Evolutionary conservation across 2,888 invertebrate genomes (phyloP).

Genomic region (Apamea anceps): DNA sequence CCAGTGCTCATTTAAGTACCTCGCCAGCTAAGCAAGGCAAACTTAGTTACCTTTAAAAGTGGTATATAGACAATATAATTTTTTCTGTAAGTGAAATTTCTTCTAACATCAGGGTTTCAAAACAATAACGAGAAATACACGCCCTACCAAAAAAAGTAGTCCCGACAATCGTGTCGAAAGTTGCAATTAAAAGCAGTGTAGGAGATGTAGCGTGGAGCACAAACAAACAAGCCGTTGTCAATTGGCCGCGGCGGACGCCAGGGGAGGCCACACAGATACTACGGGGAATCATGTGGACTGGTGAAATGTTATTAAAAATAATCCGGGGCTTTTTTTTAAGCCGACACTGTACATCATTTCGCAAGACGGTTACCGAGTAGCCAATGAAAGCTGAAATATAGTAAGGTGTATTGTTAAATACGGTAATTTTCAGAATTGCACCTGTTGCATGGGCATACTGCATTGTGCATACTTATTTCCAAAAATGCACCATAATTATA

Average conservation of each 20-base stretch:
- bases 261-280: slow-evolving; percentile 79
- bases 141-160: slow-evolving; percentile 37
- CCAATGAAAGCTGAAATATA: not conserved
- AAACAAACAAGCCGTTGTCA: slow-evolving; percentile 78
- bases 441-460: not conserved
- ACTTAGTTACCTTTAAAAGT: not conserved
- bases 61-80: not conserved
- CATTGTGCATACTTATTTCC: not conserved
- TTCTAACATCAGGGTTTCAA: not conserved
- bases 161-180: slow-evolving; percentile 74
- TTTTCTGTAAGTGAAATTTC: not conserved
- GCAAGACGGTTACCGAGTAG: not conserved
- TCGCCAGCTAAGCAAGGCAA: not conserved
- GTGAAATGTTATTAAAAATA: slow-evolving; percentile 52
- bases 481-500: not conserved
- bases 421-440: not conserved
- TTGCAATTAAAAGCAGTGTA: slow-evolving; percentile 80
- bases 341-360: slow-evolving; percentile 22
- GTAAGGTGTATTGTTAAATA: not conserved
- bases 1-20: not conserved
- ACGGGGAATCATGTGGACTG: slow-evolving; percentile 73
- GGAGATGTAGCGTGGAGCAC: slow-evolving; percentile 73
- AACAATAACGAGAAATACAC: slow-evolving; percentile 35
- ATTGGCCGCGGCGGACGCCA: slow-evolving; percentile 82
- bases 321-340: slow-evolving; percentile 14